Base-by-base conservation (phyloP, 2,888 invertebrate species). In the Nomada fucata region DNA sequence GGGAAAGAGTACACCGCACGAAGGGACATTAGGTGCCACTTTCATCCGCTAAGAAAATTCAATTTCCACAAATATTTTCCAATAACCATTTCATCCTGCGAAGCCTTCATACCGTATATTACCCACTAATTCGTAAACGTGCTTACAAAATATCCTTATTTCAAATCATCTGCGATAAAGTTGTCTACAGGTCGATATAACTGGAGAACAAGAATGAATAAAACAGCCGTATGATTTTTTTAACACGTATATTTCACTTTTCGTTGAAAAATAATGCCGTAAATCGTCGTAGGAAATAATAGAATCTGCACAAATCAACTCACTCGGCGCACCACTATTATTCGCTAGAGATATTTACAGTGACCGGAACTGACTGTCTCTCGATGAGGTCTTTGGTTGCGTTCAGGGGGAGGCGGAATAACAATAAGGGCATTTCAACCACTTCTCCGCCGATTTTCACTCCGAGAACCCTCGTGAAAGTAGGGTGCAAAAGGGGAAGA, bases 261-360 rank as follows among this genome's bases (percentile, higher is more conserved):
- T 91, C 91, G 91, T 92, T 92, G 89, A 93, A 93, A 93, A 93
- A 93, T 93, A 93, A 93, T 93, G 92, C 92, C 91, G 87, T 91
- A 90, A 92, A 89, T 89, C 89, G 87, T 85, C 89, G 91, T 92
- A 91, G 84, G 92, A 93, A 92, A 93, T 92, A 91, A 93, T 92
- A 93, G 89, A 93, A 93, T 92, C 92, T 93, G 92, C 92, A 93
- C 92, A 93, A 93, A 92, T 92, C 91, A 93, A 93, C 92, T 92
- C 89, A 89, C 88, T 89, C 89, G 90, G 91, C 92, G 91, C 90
- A 91, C 89, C 90, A 88, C 90, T 90, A 90, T 90, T 88, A 91
- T 89, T 91, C 89, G 90, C 90, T 90, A 90, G 67, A 90, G 82
- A 82, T 91, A 92, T 92, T 90, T 92, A 92, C 91, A 92, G 82